Percentiles rank a stretch among this genome's conserved stretches.
phyloP scores from a whole-genome alignment of 2,888 invertebrate species.

The Philopedon plagiatum region DNA sequence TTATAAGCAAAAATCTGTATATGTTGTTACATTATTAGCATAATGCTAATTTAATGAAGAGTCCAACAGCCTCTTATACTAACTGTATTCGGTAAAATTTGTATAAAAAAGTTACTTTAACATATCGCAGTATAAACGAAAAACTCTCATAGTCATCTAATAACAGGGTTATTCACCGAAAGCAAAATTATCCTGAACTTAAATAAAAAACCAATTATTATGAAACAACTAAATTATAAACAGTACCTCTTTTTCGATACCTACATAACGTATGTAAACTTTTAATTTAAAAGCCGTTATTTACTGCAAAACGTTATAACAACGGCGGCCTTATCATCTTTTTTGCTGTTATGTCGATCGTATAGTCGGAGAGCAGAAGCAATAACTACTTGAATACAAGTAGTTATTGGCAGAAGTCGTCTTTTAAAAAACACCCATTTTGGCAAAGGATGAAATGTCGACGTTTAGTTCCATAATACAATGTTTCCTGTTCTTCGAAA shows the following conservation, averaged over 20 bases:
- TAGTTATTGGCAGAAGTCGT: too few species aligned
- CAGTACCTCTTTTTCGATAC: neutral
- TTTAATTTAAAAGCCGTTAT: slow-evolving; percentile 30
- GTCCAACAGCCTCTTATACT: too few species aligned
- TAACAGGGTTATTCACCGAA: slow-evolving; percentile 28
- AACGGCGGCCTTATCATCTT: slow-evolving; percentile 1
- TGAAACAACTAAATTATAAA: slow-evolving; percentile 15
- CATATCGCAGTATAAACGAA: neutral
- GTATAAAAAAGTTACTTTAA: too few species aligned
- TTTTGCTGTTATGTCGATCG: neutral
- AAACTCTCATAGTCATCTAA: neutral
- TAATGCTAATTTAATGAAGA: too few species aligned
- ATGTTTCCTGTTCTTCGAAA: too few species aligned
- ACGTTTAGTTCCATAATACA: too few species aligned
- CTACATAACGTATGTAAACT: slow-evolving; percentile 23
- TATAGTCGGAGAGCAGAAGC: neutral
- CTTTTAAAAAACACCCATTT: too few species aligned
- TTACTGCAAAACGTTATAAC: slow-evolving; percentile 21
- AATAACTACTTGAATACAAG: too few species aligned
- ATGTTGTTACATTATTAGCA: too few species aligned
- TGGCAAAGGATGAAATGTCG: too few species aligned
- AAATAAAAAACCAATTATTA: slow-evolving; percentile 27
- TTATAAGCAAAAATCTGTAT: too few species aligned
- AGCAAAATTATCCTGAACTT: slow-evolving; percentile 3
- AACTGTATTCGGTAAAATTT: too few species aligned